phyloP scores from a whole-genome alignment of 2,888 invertebrate species.

The Patella caerulea region DNA sequence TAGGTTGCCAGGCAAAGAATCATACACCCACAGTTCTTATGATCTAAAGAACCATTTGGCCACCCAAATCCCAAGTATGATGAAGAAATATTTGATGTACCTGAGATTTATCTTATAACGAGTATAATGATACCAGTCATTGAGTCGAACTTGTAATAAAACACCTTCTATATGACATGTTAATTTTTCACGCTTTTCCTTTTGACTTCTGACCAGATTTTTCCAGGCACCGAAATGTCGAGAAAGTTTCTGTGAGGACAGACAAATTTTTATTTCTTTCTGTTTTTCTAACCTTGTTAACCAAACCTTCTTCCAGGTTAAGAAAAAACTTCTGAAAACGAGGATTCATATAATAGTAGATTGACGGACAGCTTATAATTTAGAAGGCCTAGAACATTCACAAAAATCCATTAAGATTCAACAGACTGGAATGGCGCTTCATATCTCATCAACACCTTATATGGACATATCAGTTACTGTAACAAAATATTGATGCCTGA shows the following conservation, averaged over 20 bases:
- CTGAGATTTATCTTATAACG: slow-evolving; percentile 46
- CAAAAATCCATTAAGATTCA: no score
- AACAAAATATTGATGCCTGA: no score
- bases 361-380: no score
- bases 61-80: no score
- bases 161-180: slow-evolving; percentile 50
- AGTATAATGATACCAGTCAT: slow-evolving; percentile 48
- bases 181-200: slow-evolving; percentile 46
- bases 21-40: no score
- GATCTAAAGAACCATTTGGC: no score
- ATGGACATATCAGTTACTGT: no score
- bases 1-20: no score
- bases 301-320: slow-evolving; percentile 45
- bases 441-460: no score
- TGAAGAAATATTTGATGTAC: slow-evolving; percentile 30
- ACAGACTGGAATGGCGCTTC: no score
- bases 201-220: slow-evolving; percentile 44
- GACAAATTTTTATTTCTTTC: slow-evolving; percentile 38
- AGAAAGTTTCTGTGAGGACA: slow-evolving; percentile 43
- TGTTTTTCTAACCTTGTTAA: slow-evolving; percentile 42
- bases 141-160: slow-evolving; percentile 46
- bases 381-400: no score
- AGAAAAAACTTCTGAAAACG: slow-evolving; percentile 47
- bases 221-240: slow-evolving; percentile 49
- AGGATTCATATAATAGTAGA: background rate